Percentiles rank a stretch among this genome's conserved stretches.
These are phyloP conservation scores for Heliconius aoede DNA, from an alignment of 2,888 invertebrate genomes.

Conservation along the genomic window DNA sequence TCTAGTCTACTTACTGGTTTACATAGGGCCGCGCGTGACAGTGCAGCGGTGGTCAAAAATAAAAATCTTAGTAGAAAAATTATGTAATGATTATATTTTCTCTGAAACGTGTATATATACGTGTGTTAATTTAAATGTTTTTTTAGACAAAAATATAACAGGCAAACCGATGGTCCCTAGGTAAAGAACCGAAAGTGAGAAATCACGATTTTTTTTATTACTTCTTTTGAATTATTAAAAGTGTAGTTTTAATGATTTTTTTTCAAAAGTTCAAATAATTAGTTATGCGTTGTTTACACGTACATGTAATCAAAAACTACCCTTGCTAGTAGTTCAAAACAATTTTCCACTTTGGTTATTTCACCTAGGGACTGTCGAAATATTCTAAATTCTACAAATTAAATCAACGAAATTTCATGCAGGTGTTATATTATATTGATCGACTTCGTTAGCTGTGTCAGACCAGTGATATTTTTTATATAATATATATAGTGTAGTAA, in stretches of 20 bases:
- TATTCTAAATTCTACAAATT: slow-evolving; percentile 13
- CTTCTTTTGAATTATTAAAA: too few species aligned
- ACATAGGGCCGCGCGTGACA: slow-evolving; percentile 42
- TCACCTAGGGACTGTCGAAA: too few species aligned
- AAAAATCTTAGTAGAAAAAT: background rate
- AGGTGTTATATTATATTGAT: slow-evolving; percentile 32
- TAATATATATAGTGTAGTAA: slow-evolving; percentile 33
- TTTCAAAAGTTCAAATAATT: too few species aligned
- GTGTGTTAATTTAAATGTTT: background rate
- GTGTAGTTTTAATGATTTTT: too few species aligned
- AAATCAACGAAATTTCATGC: slow-evolving; percentile 37
- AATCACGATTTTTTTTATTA: too few species aligned
- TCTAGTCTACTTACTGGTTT: slow-evolving; percentile 59
- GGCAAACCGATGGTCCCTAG: background rate
- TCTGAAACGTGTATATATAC: slow-evolving; percentile 11
- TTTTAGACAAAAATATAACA: background rate
- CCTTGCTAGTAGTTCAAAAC: too few species aligned
- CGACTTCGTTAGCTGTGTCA: slow-evolving; percentile 36
- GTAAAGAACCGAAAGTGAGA: too few species aligned
- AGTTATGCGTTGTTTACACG: too few species aligned
- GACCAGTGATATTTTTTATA: slow-evolving; percentile 44
- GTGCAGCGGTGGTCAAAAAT: slow-evolving; percentile 49
- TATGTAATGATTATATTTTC: background rate
- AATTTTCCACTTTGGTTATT: too few species aligned
- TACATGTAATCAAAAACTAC: too few species aligned